A percentile compares a stretch with the other conserved stretches of the same genome.
phyloP scores from a whole-genome alignment of 2,888 invertebrate species.

The Oligia fasciuncula region DNA sequence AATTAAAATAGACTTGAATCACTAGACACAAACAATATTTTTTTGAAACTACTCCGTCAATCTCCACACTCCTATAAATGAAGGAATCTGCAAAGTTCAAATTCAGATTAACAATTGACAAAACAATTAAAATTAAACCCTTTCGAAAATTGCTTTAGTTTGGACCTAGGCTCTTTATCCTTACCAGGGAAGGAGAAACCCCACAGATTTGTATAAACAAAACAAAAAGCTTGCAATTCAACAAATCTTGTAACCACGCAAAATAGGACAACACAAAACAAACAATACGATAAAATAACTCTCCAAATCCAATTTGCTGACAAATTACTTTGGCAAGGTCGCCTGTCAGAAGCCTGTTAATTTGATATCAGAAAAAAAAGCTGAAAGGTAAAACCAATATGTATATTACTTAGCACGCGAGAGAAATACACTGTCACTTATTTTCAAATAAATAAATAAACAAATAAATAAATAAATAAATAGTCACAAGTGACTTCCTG shows the following conservation, averaged over 20 bases:
- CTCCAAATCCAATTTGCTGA: conserved; percentile 50
- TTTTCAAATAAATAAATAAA: no score
- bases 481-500: background rate
- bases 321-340: conserved; percentile 58
- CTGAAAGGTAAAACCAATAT: conserved; percentile 33
- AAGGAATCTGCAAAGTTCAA: background rate
- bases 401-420: conserved; percentile 9
- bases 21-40: background rate
- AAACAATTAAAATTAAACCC: background rate
- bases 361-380: conserved; percentile 48
- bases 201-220: background rate
- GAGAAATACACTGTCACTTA: background rate
- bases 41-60: background rate
- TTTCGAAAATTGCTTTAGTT: background rate
- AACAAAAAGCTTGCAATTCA: conserved; percentile 2
- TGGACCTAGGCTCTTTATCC: background rate
- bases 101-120: background rate
- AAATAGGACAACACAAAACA: conserved; percentile 39
- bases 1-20: background rate
- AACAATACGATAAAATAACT: conserved; percentile 38
- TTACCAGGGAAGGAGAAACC: background rate
- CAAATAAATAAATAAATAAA: no score
- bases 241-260: background rate
- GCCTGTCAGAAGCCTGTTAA: conserved; percentile 50
- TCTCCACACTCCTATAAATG: background rate